Conservation (phyloP, 2,797 vertebrate species). For the Triplophysa yarkandensis region DNA sequence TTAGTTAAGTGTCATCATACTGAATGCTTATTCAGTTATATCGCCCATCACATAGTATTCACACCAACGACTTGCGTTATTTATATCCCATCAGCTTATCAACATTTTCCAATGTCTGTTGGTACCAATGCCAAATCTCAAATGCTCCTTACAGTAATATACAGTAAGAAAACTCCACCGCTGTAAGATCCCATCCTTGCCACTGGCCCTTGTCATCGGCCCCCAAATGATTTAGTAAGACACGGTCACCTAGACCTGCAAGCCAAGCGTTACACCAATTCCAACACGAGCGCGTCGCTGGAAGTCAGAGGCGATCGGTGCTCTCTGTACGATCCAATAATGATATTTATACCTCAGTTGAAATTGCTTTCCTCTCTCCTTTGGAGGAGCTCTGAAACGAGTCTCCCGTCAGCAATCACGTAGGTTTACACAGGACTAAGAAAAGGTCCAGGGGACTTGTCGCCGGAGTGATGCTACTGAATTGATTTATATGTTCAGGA, state of each 20-base stretch:
- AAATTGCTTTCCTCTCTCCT: constrained; percentile 76
- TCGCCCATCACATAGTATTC: too few species aligned
- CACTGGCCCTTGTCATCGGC: constrained; percentile 59
- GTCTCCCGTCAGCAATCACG: constrained; percentile 56
- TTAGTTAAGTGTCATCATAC: too few species aligned
- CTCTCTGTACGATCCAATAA: constrained; percentile 72
- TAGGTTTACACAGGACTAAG: constrained; percentile 47
- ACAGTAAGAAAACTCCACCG: background rate
- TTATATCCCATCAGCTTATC: too few species aligned
- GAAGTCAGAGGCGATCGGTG: constrained; percentile 50
- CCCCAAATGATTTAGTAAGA: constrained; percentile 61
- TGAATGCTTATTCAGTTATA: too few species aligned
- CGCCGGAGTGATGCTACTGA: constrained; percentile 72
- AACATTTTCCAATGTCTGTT: too few species aligned
- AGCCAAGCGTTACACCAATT: constrained; percentile 40
- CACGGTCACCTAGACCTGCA: constrained; percentile 39
- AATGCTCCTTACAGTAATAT: background rate
- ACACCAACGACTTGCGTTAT: too few species aligned
- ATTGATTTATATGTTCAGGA: constrained; percentile 77
- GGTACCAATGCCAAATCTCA: background rate
- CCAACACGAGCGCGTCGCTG: constrained; percentile 10
- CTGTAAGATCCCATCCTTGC: constrained; percentile 47
- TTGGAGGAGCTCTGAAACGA: constrained; percentile 58
- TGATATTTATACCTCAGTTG: constrained; percentile 74
- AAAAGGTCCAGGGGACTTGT: constrained; percentile 56